Evolutionary conservation across 2,888 invertebrate species (phyloP), one percentile per base, ranked within the genome.

Genomic region (Aspidiotus rigidus): DNA sequence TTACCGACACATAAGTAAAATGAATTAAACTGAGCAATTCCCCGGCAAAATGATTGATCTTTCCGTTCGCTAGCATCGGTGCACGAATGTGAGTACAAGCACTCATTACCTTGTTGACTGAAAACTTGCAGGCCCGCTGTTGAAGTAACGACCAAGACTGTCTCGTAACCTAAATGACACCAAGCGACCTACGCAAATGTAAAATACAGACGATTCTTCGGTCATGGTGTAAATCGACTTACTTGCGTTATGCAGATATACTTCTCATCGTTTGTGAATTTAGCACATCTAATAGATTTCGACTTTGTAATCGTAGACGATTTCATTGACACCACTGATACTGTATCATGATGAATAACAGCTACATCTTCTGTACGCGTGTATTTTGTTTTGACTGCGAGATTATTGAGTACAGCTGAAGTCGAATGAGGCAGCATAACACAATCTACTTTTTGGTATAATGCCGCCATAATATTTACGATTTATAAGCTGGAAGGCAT

Each of bases 81-180:
- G 56, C 75, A 75, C 7, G 74, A 73, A 61, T 76, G 75, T 3
- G 74, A 72, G 59, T 74, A 76, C n/a, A 74, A 69, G n/a, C 74
- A 73, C 49, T 66, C 66, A 16, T 66, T 42, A 13, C 57, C 66
- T 16, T 41, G 59, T 39, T 66, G 66, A 69, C 75, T 74, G 53
- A 74, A 76, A 13, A 76, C 69, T 54, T 76, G 75, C 7, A 76
- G 64, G 7, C 76, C 76, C 7, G 74, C 72, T 10, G 74, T 74
- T 49, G 76, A 75, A 7, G 76, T 73, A 9, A 75, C 73, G 1
- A 74, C 74, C n/a, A 76, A 70, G 13, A 74, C 72, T 17, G 72
- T 71, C 56, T 74, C 73, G 16, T 73, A 73, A 39, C 74, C 74
- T 13, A 76, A 71, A 53, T 70, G 73, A 70, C 75, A 75, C 76